Evolutionary conservation across 2,888 invertebrate species (phyloP).

Genomic region (Amiota minor): DNA sequence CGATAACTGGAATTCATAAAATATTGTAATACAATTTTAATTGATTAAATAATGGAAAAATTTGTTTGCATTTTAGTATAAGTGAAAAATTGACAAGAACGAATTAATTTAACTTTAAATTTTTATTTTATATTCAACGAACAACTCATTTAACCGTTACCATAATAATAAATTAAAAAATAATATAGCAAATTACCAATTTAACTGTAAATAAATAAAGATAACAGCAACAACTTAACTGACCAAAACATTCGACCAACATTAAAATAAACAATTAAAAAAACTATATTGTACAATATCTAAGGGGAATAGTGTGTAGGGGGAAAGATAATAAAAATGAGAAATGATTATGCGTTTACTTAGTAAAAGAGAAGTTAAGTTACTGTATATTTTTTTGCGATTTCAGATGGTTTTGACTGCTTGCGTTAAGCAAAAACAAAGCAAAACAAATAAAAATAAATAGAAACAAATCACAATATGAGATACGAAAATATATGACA

Average conservation of each 20-base stretch:
- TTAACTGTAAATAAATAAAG: slow-evolving; percentile 14
- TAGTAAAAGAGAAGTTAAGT: too few relatives aligned
- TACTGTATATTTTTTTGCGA: too few relatives aligned
- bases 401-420: too few relatives aligned
- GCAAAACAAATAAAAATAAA: too few relatives aligned
- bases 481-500: not conserved
- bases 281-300: not conserved
- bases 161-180: not conserved
- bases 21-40: too few relatives aligned
- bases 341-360: too few relatives aligned
- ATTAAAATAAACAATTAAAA: not conserved
- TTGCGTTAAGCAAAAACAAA: too few relatives aligned
- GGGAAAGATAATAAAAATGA: not conserved
- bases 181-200: slow-evolving; percentile 4
- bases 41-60: not conserved
- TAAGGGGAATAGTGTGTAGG: not conserved
- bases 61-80: not conserved
- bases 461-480: not conserved
- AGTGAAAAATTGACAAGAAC: not conserved
- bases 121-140: not conserved
- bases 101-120: not conserved
- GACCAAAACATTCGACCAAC: slow-evolving; percentile 21
- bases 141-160: not conserved
- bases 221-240: not conserved
- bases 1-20: too few relatives aligned